These are phyloP conservation scores for Oreochromis tanganicae DNA, from an alignment of 2,113 vertebrate species.

Conservation along the genomic window DNA sequence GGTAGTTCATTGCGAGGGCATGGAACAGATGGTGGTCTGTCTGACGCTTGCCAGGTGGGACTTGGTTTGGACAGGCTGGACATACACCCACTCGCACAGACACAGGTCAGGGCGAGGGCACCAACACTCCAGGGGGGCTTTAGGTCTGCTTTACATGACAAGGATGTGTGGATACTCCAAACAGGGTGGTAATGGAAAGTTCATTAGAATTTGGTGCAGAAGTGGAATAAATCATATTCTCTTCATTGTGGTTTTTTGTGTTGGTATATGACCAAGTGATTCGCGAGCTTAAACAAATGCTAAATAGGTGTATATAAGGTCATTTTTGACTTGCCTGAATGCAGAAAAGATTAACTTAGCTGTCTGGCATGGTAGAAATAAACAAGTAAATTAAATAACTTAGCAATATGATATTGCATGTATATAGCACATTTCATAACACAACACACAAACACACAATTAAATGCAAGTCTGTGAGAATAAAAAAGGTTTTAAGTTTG, in stretches of 20 bases:
- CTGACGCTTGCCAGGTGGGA: constrained; percentile 38
- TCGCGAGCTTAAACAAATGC: background rate
- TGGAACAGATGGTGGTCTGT: constrained; percentile 63
- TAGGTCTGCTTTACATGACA: background rate
- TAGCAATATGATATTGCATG: background rate
- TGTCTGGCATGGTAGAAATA: too few relatives aligned
- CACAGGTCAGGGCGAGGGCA: constrained; percentile 33
- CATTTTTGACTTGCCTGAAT: background rate
- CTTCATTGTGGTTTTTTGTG: background rate
- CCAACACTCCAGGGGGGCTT: background rate
- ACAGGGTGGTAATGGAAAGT: background rate
- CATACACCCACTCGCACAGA: background rate
- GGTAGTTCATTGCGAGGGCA: constrained; percentile 37
- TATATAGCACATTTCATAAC: background rate
- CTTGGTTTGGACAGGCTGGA: constrained; percentile 15
- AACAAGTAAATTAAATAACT: background rate
- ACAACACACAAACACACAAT: background rate
- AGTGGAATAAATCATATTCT: background rate
- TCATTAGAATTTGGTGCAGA: background rate
- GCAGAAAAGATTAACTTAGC: background rate
- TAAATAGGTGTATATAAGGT: background rate
- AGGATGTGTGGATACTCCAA: background rate
- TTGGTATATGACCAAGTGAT: background rate
- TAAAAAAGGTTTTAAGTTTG: background rate
- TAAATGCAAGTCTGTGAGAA: background rate